Evolutionary conservation across 2,888 invertebrate species (phyloP), one percentile per base, ranked within the genome.

Genomic region (Polydrusus tereticollis): DNA sequence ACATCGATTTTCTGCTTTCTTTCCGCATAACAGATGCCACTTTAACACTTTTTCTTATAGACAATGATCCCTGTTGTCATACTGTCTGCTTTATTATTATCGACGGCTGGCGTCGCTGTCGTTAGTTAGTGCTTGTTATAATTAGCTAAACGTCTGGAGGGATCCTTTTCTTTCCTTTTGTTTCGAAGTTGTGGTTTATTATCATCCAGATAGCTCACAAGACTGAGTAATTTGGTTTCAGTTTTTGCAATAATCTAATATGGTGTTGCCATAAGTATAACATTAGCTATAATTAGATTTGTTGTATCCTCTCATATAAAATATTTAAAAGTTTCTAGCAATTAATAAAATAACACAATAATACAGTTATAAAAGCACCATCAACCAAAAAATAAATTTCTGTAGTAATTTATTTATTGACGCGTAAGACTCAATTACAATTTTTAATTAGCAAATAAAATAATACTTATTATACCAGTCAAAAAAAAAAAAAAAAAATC

Each of bases 71-170:
- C 12, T n/a, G 1, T n/a, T 38, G 38, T 38, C 12, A 38, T 38
- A 38, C 12, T n/a, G 38, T n/a, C 38, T 38, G 38, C 38, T 38
- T 38, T 38, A 45, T 10, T 45, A 45, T 45, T 26, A 52, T 21
- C 52, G 14, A 52, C 26, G 26, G 26, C 52, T 52, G 29, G 21
- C 14, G 10, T 26, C 14, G 26, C 4, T 14, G 21, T 26, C 14
- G 26, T 26, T 26, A 47, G 12, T 52, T 26, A 52, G 14, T 26
- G 52, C 21, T 52, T 7, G 26, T 20, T 26, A 5, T 52, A 52
- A 52, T 52, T 52, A 26, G 26, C 26, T 52, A 52, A 52, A 10
- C 26, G 14, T 52, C 52, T 21, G 4, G 26, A 52, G 52, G 21
- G 14, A 26, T 52, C 20, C 10, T 23, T 23, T 52, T 52, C 26